Conservation (phyloP, 2,797 vertebrate genomes). For the Amblyopsis hoosieri region DNA sequence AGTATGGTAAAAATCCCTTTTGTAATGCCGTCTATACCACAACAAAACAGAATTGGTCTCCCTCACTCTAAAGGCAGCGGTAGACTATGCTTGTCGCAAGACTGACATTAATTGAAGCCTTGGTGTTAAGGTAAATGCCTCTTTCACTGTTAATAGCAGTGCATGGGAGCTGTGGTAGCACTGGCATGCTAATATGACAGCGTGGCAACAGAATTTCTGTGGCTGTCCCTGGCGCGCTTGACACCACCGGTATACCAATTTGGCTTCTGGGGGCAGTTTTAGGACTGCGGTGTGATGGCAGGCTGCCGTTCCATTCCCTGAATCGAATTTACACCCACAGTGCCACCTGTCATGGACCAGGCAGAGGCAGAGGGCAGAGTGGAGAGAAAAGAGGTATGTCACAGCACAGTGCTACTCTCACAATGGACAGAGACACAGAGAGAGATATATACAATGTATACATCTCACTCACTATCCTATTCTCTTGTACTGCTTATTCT, state of each 20-base stretch:
- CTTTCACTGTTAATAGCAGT: slow-evolving; percentile 22
- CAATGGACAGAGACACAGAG: slow-evolving; percentile 55
- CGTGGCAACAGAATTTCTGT: slow-evolving; percentile 16
- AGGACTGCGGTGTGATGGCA: slow-evolving; percentile 38
- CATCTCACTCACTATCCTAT: too few species aligned
- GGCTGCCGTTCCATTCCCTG: slow-evolving; percentile 35
- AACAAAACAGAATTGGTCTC: slow-evolving; percentile 12
- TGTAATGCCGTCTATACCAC: slow-evolving; percentile 24
- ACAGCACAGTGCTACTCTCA: slow-evolving; percentile 59
- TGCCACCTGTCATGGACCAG: slow-evolving; percentile 55
- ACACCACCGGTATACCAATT: slow-evolving; percentile 13
- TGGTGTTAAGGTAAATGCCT: slow-evolving; percentile 25
- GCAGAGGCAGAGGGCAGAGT: slow-evolving; percentile 40
- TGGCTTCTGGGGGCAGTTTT: slow-evolving; percentile 14
- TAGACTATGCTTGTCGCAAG: slow-evolving; percentile 4
- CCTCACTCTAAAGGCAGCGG: neutral
- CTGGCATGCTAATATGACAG: slow-evolving; percentile 39
- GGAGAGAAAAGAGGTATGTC: slow-evolving; percentile 57
- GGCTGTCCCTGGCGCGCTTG: slow-evolving; percentile 29
- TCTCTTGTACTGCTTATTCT: too few species aligned
- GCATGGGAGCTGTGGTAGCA: slow-evolving; percentile 28
- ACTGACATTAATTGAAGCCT: slow-evolving; percentile 28
- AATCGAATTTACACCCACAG: slow-evolving; percentile 66
- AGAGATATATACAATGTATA: slow-evolving; percentile 14
- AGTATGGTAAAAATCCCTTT: slow-evolving; percentile 27